phyloP scores from a whole-genome alignment of 1,140 invertebrate genomes.

The Drosophila varians region DNA sequence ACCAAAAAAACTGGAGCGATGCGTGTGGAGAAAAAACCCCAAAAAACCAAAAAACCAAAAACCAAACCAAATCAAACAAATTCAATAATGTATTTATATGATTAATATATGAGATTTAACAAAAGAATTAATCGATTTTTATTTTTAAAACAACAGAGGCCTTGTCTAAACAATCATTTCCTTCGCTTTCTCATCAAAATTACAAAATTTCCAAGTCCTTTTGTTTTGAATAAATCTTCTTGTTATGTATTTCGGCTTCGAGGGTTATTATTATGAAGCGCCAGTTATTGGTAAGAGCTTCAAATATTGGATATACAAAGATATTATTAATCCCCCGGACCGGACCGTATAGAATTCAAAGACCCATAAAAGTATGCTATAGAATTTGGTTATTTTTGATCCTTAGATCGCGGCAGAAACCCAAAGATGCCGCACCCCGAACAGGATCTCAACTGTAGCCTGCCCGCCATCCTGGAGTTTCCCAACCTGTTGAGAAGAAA shows the following conservation, averaged over 20 bases:
- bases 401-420: neutral
- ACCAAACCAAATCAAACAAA: constrained; percentile 57
- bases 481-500: constrained; percentile 89
- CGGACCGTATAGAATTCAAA: no score
- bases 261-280: neutral
- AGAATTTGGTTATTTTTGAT: neutral
- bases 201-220: neutral
- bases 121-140: constrained; percentile 18
- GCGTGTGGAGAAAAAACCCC: constrained; percentile 13
- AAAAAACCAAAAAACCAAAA: constrained; percentile 49
- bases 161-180: neutral
- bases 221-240: neutral
- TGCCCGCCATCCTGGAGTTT: constrained; percentile 90
- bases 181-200: neutral
- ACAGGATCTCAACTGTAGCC: constrained; percentile 86
- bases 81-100: constrained; percentile 79
- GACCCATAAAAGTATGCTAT: neutral
- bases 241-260: neutral
- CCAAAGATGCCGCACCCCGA: neutral
- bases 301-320: no score
- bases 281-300: neutral
- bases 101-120: constrained; percentile 81
- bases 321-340: no score
- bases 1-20: constrained; percentile 29
- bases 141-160: neutral